Percentiles rank a stretch among this genome's conserved stretches.
These are phyloP conservation scores for Notodromas monacha DNA, from an alignment of 2,888 invertebrate genomes.

Conservation along the genomic window DNA sequence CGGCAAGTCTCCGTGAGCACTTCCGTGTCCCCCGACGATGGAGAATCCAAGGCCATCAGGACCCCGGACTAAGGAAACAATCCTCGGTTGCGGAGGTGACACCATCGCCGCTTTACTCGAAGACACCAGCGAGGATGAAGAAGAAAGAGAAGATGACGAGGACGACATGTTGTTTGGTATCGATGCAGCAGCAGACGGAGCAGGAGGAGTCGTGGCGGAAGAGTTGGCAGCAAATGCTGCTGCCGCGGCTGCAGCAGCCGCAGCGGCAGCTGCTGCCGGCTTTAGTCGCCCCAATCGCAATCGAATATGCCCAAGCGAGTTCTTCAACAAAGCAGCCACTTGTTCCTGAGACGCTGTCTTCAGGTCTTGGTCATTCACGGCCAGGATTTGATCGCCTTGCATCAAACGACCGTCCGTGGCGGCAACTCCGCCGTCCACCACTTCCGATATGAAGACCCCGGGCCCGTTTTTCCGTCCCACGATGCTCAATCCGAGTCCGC, in stretches of 20 bases:
- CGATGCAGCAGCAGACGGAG: conserved; percentile 6
- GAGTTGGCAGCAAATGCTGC: not conserved
- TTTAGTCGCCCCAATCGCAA: conserved; percentile 62
- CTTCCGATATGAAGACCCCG: conserved; percentile 67
- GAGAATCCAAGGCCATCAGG: conserved; percentile 23
- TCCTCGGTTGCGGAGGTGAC: conserved; percentile 11
- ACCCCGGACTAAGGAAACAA: conserved; percentile 19
- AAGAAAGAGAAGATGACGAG: conserved; percentile 8
- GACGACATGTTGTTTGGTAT: conserved; percentile 8
- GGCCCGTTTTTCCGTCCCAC: conserved; percentile 37
- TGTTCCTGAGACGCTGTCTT: conserved; percentile 35
- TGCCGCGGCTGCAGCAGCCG: not conserved
- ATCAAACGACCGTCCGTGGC: conserved; percentile 53
- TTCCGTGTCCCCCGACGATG: conserved; percentile 21
- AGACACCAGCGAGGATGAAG: conserved; percentile 8
- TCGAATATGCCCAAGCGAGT: conserved; percentile 40
- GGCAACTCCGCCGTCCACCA: conserved; percentile 37
- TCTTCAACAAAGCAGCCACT: conserved; percentile 60
- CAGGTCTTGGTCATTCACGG: conserved; percentile 58
- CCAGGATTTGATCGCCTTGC: conserved; percentile 59
- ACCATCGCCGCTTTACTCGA: no score
- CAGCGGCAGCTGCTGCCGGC: conserved; percentile 16
- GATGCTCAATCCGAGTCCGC: conserved; percentile 55
- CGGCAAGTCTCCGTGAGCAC: conserved; percentile 22
- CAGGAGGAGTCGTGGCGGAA: not conserved